Evolutionary conservation across 1,140 invertebrate species (phyloP).

Genomic region (Bactericera cockerelli): DNA sequence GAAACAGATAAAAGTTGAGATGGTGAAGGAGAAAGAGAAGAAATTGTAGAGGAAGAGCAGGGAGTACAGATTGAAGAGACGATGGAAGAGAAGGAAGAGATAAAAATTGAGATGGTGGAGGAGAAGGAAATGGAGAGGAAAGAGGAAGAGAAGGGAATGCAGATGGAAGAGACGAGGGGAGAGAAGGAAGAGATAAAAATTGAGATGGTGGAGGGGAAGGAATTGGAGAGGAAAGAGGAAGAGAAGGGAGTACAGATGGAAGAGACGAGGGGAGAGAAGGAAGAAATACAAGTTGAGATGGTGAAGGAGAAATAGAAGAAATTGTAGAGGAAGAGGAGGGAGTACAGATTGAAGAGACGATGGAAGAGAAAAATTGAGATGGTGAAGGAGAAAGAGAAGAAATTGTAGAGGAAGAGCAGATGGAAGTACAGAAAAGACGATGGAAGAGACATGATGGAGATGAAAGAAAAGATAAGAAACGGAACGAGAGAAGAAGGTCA

Average conservation of each 20-base stretch:
- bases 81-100: not conserved
- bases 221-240: too few relatives aligned
- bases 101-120: not conserved
- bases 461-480: too few relatives aligned
- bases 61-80: not conserved
- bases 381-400: too few relatives aligned
- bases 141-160: slow-evolving; percentile 3
- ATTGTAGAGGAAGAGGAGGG: not conserved
- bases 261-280: not conserved
- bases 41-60: not conserved
- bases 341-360: not conserved
- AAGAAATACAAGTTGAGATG: not conserved
- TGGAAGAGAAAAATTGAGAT: not conserved
- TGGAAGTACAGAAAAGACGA: too few relatives aligned
- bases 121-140: not conserved
- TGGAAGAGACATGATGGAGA: too few relatives aligned
- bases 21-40: not conserved
- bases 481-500: too few relatives aligned
- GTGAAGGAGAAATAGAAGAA: not conserved
- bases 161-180: not conserved
- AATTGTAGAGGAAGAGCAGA: too few relatives aligned
- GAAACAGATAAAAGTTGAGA: not conserved
- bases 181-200: too few relatives aligned
- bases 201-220: too few relatives aligned
- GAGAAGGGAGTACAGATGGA: too few relatives aligned